Evolutionary conservation across 2,113 vertebrate genomes (phyloP).

Genomic region (Aphelocoma coerulescens): DNA sequence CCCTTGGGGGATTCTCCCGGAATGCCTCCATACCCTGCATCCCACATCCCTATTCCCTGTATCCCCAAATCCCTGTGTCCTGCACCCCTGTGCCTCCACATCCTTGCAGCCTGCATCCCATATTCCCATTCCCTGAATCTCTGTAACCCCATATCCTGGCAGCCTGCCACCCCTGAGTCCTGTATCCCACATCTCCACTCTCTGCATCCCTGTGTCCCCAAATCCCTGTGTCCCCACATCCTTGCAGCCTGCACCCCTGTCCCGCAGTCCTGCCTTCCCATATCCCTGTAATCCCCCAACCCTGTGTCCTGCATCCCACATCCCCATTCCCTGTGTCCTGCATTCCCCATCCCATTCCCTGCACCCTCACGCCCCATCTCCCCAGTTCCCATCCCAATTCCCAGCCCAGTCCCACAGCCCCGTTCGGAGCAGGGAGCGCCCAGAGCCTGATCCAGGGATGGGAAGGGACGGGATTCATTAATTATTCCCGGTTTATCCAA

Average conservation of each 20-base stretch:
- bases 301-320: rapidly evolving
- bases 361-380: background rate
- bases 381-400: background rate
- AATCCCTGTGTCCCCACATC: too few relatives aligned
- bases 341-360: background rate
- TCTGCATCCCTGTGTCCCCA: too few relatives aligned
- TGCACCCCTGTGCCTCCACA: background rate
- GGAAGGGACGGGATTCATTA: background rate
- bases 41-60: too few relatives aligned
- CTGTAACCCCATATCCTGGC: background rate
- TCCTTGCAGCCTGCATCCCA: background rate
- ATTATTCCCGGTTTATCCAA: background rate
- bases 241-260: background rate
- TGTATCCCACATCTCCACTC: background rate
- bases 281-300: background rate
- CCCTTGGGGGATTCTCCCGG: background rate
- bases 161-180: too few relatives aligned
- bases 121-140: background rate
- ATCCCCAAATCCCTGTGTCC: too few relatives aligned
- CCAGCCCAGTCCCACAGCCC: background rate
- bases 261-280: background rate
- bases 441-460: background rate
- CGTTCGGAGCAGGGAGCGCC: rapidly evolving
- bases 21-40: background rate
- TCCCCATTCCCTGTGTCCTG: background rate